Percentiles rank a stretch among this genome's conserved stretches.
These are phyloP conservation scores for Labeo catla DNA, from an alignment of 2,113 vertebrate genomes.

Conservation along the genomic window DNA sequence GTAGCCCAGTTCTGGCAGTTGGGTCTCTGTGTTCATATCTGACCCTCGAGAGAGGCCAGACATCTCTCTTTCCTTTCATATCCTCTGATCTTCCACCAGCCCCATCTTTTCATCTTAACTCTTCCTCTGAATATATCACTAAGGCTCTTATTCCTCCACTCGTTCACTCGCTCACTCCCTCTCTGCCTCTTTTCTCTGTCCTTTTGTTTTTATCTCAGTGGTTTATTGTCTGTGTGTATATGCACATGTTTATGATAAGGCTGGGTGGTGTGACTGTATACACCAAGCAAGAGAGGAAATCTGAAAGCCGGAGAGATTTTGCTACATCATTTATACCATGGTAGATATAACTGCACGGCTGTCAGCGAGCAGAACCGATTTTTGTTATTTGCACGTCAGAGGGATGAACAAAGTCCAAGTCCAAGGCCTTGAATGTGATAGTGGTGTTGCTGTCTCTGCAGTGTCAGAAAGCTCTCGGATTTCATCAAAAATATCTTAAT, in stretches of 20 bases:
- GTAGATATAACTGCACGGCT: neutral
- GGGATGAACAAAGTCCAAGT: neutral
- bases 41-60: constrained; percentile 45
- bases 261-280: neutral
- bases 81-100: constrained; percentile 39
- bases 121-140: constrained; percentile 28
- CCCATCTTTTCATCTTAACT: constrained; percentile 21
- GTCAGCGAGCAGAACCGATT: neutral
- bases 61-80: constrained; percentile 3
- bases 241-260: neutral
- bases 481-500: no score
- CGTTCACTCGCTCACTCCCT: constrained; percentile 2
- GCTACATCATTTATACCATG: neutral
- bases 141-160: constrained; percentile 20
- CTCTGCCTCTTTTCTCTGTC: neutral
- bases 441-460: no score
- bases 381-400: neutral
- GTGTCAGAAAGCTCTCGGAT: no score
- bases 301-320: neutral
- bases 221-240: constrained; percentile 10
- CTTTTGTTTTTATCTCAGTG: neutral
- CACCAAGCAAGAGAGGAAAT: neutral
- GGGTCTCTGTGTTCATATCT: constrained; percentile 25
- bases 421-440: no score
- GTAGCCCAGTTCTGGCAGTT: constrained; percentile 35